These are phyloP conservation scores for Strix aluco DNA, from an alignment of 2,113 vertebrate species.

Conservation along the genomic window DNA sequence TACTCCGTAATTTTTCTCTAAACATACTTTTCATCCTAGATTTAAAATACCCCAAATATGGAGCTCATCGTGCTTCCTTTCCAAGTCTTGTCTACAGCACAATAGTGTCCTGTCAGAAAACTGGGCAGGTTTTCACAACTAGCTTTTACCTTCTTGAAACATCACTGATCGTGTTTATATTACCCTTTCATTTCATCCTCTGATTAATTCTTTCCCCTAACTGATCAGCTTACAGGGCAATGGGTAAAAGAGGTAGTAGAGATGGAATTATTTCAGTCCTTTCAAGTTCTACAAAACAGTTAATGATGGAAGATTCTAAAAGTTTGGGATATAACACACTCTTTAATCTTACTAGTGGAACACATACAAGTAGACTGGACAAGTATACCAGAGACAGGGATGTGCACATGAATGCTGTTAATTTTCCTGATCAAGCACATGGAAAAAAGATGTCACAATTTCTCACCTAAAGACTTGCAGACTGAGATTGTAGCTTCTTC, in stretches of 20 bases:
- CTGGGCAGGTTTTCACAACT: background rate
- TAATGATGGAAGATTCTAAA: background rate
- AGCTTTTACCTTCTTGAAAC: background rate
- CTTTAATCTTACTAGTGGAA: background rate
- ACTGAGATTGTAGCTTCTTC: conserved; percentile 91
- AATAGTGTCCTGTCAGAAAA: background rate
- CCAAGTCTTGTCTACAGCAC: background rate
- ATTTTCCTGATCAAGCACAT: background rate
- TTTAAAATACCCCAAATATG: background rate
- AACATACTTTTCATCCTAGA: background rate
- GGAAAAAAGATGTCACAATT: background rate
- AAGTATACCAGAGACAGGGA: background rate
- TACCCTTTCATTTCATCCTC: background rate
- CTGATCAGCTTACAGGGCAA: background rate
- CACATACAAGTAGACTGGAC: background rate
- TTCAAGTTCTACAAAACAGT: background rate
- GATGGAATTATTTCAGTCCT: background rate
- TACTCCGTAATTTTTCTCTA: background rate
- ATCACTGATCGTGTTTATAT: background rate
- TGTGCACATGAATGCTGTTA: background rate
- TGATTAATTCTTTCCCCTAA: background rate
- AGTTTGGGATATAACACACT: background rate
- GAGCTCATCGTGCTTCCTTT: background rate
- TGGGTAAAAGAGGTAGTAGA: background rate
- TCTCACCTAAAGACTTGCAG: conserved; percentile 90